A percentile compares a stretch with the other conserved stretches of the same genome.
Conservation (phyloP, 2,113 vertebrate species). For the Spea multiplicata region DNA sequence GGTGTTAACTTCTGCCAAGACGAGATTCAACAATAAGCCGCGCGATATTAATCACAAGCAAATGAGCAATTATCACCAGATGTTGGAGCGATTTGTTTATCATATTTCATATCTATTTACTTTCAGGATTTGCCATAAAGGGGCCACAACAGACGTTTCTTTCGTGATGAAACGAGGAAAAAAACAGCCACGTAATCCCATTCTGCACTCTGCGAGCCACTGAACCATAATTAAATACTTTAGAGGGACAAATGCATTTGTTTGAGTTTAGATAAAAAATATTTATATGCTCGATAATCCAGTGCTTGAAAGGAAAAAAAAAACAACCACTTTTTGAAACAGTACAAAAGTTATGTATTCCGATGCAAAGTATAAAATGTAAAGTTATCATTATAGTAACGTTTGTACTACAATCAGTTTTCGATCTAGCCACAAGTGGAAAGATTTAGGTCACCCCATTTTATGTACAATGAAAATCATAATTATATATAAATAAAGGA, state of each 20-base stretch:
- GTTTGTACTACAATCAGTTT: too few species aligned
- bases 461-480: too few species aligned
- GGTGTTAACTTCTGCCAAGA: constrained; percentile 15
- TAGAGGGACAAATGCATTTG: neutral
- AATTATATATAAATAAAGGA: too few species aligned
- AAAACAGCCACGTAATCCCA: constrained; percentile 25
- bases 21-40: constrained; percentile 18
- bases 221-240: constrained; percentile 34
- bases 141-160: constrained; percentile 17
- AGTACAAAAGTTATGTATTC: too few species aligned
- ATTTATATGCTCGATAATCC: neutral
- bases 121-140: constrained; percentile 21
- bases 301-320: neutral
- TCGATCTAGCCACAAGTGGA: too few species aligned
- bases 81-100: constrained; percentile 19
- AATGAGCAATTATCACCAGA: constrained; percentile 41
- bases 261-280: neutral
- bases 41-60: neutral
- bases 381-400: too few species aligned
- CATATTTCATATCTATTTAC: constrained; percentile 26
- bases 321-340: neutral
- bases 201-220: constrained; percentile 33
- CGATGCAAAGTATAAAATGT: too few species aligned
- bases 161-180: neutral
- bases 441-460: too few species aligned